Conservation (phyloP, 2,797 vertebrate species). For the Sphenopsis melanotis region DNA sequence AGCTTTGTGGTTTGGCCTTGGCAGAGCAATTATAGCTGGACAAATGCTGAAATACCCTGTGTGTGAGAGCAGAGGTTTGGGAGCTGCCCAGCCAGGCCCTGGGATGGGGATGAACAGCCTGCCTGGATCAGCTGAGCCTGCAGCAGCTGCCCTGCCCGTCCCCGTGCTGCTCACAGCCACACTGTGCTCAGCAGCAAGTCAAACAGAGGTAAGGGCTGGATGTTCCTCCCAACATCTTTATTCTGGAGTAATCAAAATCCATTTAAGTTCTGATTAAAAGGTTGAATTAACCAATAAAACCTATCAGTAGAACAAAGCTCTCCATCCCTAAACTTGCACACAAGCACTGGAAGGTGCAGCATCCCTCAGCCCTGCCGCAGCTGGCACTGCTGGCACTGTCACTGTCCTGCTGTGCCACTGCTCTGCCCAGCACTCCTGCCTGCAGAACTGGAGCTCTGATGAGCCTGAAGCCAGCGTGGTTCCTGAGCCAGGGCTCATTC, state of each 20-base stretch:
- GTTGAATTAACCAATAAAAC: neutral
- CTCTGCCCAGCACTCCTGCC: neutral
- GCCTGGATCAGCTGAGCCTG: neutral
- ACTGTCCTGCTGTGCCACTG: neutral
- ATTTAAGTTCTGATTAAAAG: neutral
- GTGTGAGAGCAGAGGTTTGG: neutral
- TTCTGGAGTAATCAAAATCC: neutral
- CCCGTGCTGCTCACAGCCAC: neutral
- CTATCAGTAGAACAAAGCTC: neutral
- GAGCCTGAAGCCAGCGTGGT: neutral
- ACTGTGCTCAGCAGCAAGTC: neutral
- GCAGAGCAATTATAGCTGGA: neutral
- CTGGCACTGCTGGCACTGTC: neutral
- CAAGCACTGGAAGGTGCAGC: neutral
- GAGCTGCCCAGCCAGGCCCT: accelerated
- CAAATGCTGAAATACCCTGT: neutral
- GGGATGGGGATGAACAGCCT: neutral
- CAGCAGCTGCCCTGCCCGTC: accelerated
- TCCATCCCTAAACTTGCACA: neutral
- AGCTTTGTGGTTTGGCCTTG: neutral
- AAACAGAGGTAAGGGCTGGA: neutral
- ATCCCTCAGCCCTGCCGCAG: neutral
- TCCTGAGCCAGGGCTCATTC: neutral
- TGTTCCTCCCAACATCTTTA: neutral
- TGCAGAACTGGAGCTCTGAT: neutral